phyloP scores from a whole-genome alignment of 1,140 invertebrate species.

The Drosophila pandora region DNA sequence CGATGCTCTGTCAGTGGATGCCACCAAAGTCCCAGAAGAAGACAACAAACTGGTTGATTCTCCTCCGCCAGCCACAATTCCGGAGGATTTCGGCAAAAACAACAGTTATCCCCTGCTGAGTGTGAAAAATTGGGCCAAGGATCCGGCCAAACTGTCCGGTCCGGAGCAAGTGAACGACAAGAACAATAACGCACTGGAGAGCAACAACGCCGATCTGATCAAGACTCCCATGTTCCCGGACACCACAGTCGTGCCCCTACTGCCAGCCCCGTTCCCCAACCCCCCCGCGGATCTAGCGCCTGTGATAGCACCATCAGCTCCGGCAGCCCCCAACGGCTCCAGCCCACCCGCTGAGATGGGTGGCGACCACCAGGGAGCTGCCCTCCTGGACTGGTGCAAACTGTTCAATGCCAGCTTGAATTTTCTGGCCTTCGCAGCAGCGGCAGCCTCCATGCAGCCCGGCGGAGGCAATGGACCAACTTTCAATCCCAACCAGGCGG shows the following conservation, averaged over 20 bases:
- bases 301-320: slow-evolving; percentile 34
- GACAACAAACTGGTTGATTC: slow-evolving; percentile 32
- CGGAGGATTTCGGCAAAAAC: slow-evolving; percentile 40
- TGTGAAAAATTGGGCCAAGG: slow-evolving; percentile 85
- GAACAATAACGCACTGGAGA: slow-evolving; percentile 70
- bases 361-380: slow-evolving; percentile 79
- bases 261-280: slow-evolving; percentile 38
- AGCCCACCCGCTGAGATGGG: slow-evolving; percentile 64
- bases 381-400: slow-evolving; percentile 89
- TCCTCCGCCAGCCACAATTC: background rate
- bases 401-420: slow-evolving; percentile 85
- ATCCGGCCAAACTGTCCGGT: slow-evolving; percentile 60
- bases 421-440: slow-evolving; percentile 72
- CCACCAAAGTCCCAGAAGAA: slow-evolving; percentile 8
- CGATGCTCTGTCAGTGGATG: slow-evolving; percentile 10
- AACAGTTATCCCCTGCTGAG: slow-evolving; percentile 60
- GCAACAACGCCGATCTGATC: slow-evolving; percentile 69
- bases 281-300: slow-evolving; percentile 35
- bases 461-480: slow-evolving; percentile 13
- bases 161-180: slow-evolving; percentile 51
- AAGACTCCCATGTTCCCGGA: slow-evolving; percentile 15
- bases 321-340: slow-evolving; percentile 67
- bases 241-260: slow-evolving; percentile 20
- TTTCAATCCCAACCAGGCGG: slow-evolving; percentile 20
- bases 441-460: slow-evolving; percentile 68